phyloP scores from a whole-genome alignment of 2,113 vertebrate species.

The Cardinalis cardinalis region DNA sequence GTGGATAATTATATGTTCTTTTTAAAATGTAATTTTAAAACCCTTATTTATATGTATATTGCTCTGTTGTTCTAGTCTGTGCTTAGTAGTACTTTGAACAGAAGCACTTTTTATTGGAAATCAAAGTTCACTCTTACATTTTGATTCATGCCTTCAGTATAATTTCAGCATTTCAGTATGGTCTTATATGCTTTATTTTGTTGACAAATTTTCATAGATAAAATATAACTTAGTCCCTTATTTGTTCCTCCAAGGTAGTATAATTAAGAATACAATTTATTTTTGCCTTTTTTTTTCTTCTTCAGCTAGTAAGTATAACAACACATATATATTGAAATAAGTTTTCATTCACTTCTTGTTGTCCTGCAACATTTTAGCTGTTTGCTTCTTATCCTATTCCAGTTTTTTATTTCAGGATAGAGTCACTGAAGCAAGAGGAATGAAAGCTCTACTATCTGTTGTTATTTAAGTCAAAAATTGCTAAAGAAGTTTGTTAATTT shows the following conservation, averaged over 20 bases:
- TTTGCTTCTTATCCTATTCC: not conserved
- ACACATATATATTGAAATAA: not conserved
- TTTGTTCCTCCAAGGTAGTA: conserved; percentile 11
- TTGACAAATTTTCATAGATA: conserved; percentile 34
- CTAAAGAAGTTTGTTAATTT: not conserved
- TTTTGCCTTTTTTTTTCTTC: conserved; percentile 9
- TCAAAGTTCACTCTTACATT: not conserved
- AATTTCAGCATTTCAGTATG: conserved; percentile 26
- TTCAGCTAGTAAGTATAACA: conserved; percentile 28
- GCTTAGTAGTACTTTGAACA: not conserved
- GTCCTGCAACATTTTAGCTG: not conserved
- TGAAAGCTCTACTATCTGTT: not conserved
- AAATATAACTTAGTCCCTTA: conserved; percentile 9
- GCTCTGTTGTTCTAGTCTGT: not conserved
- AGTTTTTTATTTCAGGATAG: not conserved
- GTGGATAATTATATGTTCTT: not conserved
- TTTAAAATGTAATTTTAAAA: not conserved
- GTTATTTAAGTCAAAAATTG: not conserved
- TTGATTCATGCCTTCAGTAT: not conserved
- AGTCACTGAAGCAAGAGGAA: not conserved
- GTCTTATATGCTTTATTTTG: conserved; percentile 36
- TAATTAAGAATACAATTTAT: conserved; percentile 7
- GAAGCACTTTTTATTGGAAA: not conserved
- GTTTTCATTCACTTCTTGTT: not conserved
- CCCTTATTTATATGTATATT: not conserved